Base-by-base conservation (phyloP, 2,797 vertebrate genomes). In the Synaphobranchus kaupii region DNA sequence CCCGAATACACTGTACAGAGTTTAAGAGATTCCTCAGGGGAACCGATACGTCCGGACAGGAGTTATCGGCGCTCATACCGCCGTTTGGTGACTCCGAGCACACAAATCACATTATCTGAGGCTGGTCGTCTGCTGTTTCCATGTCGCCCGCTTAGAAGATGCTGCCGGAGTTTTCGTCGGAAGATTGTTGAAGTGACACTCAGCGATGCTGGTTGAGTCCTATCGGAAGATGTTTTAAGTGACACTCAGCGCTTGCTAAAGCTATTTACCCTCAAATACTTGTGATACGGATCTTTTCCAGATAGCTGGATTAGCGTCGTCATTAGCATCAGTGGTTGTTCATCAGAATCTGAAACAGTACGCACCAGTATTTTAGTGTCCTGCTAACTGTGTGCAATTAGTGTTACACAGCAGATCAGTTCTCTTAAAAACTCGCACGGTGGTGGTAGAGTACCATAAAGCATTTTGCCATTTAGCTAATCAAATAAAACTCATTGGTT, bases 21-120 rank as follows among this genome's bases (percentile, higher is more conserved):
- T 96, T 95, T 10, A 94, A 89, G 0, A 95, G 85, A 20, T 95
- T 96, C 34, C 94, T 91, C 17, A 96, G 82, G 85, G 94, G 89
- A 50, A 94, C 83, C 2, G 88, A 88, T 1, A 92, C 84, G 17
- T 94, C 91, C 50, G 89, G 86, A 58, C 3, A 87, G 0, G 85
- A 58, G 12, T 90, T 93, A 13, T 94, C 93, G 2, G 84, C 88
- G 44, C 92, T 95, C 96, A 96, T 96, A 87, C 47, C 84, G 1
- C 25, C 85, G 84, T 71, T 85, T 31, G 48, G 63, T 44, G 34
- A 17, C 48, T 56, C 47, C 47, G 47, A 87, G 7, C 48, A 73
- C 34, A 17, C 6, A 71, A 13, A 52, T 22, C 52, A 9, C 10
- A 25, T 31, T 4, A 2, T n/a, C 25, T 4, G 56, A 80, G 84